Evolutionary conservation across 2,888 invertebrate species (phyloP).

Genomic region (Keiferia lycopersicella): DNA sequence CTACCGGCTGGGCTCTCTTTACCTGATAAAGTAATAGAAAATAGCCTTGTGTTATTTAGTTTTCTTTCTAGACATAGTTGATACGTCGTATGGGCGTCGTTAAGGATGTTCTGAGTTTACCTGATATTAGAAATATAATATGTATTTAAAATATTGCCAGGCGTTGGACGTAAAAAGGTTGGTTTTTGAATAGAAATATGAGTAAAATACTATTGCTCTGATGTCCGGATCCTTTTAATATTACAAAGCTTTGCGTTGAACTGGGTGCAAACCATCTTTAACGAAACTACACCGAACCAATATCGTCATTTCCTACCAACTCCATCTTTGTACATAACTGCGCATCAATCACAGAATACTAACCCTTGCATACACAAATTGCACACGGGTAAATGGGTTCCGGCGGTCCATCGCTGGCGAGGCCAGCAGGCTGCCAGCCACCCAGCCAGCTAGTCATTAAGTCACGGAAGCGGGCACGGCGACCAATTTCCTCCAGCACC

Average conservation of each 20-base stretch:
- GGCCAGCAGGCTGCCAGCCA: slow-evolving; percentile 64
- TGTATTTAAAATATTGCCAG: too few species aligned
- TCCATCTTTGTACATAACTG: slow-evolving; percentile 17
- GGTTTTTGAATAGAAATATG: too few species aligned
- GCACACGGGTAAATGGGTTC: slow-evolving; percentile 77
- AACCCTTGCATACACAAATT: slow-evolving; percentile 74
- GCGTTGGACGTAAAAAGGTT: too few species aligned
- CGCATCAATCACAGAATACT: slow-evolving; percentile 45
- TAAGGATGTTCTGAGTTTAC: too few species aligned
- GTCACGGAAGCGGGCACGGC: slow-evolving; percentile 77
- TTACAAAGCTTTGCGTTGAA: neutral
- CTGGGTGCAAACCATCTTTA: too few species aligned
- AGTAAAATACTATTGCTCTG: too few species aligned
- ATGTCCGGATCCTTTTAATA: too few species aligned
- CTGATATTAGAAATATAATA: too few species aligned
- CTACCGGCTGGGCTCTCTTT: slow-evolving; percentile 64
- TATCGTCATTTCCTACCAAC: slow-evolving; percentile 12
- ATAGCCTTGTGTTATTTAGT: too few species aligned
- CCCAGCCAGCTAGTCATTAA: slow-evolving; percentile 76
- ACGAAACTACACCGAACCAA: neutral
- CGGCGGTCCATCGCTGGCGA: slow-evolving; percentile 38
- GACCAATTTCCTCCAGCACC: slow-evolving; percentile 77
- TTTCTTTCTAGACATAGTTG: too few species aligned
- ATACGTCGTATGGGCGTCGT: too few species aligned
- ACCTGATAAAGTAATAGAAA: too few species aligned